Percentiles rank a stretch among this genome's conserved stretches.
Evolutionary conservation across 1,140 invertebrate species (phyloP).

Genomic region (Platyscapa corneri): DNA sequence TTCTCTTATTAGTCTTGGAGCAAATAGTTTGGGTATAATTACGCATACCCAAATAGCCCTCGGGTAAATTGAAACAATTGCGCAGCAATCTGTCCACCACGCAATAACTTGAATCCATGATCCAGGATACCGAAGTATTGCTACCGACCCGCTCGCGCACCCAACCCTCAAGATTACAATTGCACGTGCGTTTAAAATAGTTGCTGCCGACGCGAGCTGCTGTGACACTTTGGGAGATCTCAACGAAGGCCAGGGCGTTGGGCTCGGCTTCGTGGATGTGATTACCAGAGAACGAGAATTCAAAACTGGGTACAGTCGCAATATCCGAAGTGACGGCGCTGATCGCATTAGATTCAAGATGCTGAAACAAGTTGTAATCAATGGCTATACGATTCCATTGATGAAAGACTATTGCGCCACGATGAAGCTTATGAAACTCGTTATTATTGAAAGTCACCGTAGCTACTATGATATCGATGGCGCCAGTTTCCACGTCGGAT

Average conservation of each 20-base stretch:
- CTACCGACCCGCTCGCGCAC: conserved; percentile 73
- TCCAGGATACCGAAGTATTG: conserved; percentile 66
- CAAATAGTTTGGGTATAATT: conserved; percentile 80
- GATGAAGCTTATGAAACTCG: conserved; percentile 76
- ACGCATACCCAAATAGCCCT: conserved; percentile 78
- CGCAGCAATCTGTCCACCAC: conserved; percentile 77
- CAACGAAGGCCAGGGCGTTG: conserved; percentile 76
- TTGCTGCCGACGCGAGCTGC: conserved; percentile 77
- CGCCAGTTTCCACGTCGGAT: conserved; percentile 76
- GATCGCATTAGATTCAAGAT: conserved; percentile 76
- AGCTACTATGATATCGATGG: conserved; percentile 79
- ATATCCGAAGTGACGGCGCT: conserved; percentile 64
- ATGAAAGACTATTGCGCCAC: conserved; percentile 76
- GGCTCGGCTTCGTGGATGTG: conserved; percentile 75
- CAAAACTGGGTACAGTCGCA: conserved; percentile 65
- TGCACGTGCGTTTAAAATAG: conserved; percentile 78
- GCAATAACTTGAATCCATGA: conserved; percentile 78
- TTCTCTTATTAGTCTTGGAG: conserved; percentile 65
- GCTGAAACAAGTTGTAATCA: conserved; percentile 79
- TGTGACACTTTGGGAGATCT: conserved; percentile 73
- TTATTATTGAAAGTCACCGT: conserved; percentile 78
- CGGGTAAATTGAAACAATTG: conserved; percentile 78
- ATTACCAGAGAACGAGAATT: conserved; percentile 79
- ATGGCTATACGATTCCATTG: conserved; percentile 79
- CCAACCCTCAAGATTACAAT: conserved; percentile 78